Conservation (phyloP, 2,797 vertebrate species). For the Mormyrops boulengeri region DNA sequence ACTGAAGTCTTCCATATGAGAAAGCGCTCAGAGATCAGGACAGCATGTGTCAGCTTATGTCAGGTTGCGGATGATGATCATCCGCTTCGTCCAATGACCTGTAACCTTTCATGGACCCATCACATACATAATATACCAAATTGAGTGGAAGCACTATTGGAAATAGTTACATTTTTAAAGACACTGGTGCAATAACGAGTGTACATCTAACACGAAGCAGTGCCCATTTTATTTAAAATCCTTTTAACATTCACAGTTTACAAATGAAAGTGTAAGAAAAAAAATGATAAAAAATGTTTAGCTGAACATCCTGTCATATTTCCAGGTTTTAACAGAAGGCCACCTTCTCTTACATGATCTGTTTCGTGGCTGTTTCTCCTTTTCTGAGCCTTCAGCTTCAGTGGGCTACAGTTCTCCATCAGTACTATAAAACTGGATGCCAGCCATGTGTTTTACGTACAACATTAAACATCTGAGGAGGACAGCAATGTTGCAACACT, state of each 20-base stretch:
- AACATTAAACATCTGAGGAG: not conserved
- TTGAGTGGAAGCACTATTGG: not conserved
- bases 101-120: not conserved
- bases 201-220: not conserved
- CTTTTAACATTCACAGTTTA: not conserved
- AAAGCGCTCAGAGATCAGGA: slow-evolving; percentile 49
- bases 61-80: not conserved
- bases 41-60: slow-evolving; percentile 32
- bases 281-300: not conserved
- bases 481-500: not conserved
- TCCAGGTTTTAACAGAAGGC: not conserved
- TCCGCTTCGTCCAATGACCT: slow-evolving; percentile 38
- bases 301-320: not conserved
- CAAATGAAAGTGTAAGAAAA: not conserved
- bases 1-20: slow-evolving; percentile 17
- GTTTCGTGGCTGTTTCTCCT: not conserved
- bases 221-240: not conserved
- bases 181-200: not conserved
- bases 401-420: not conserved
- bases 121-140: not conserved
- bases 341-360: not conserved
- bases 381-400: not conserved
- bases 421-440: not conserved
- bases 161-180: not conserved
- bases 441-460: not conserved